These are phyloP conservation scores for Trinectes maculatus DNA, from an alignment of 2,113 vertebrate genomes.

Conservation along the genomic window DNA sequence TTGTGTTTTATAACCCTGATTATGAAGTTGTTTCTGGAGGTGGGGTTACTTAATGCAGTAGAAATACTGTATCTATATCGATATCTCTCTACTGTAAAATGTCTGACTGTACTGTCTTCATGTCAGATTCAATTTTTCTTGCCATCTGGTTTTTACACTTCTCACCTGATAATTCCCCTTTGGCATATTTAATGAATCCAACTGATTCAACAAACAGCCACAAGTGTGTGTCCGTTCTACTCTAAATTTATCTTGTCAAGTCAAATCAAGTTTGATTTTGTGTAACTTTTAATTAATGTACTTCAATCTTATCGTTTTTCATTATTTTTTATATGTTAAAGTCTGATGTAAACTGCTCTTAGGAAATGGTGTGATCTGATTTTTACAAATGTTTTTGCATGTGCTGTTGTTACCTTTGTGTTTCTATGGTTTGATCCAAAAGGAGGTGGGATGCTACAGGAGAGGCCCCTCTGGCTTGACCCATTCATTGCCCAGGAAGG, in stretches of 20 bases:
- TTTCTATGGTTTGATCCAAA: conserved; percentile 81
- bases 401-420: conserved; percentile 63
- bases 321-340: background rate
- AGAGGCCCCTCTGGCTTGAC: conserved; percentile 77
- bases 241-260: no score
- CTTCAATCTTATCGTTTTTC: background rate
- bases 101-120: background rate
- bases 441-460: conserved; percentile 77
- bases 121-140: background rate
- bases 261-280: background rate
- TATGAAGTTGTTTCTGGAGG: background rate
- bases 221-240: no score
- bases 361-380: background rate
- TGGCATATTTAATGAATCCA: no score
- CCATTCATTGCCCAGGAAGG: conserved; percentile 76
- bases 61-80: background rate
- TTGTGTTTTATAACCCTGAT: background rate
- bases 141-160: no score
- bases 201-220: no score
- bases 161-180: no score
- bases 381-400: background rate
- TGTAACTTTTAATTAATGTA: background rate
- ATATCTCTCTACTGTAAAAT: no score
- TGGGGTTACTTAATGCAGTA: background rate
- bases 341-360: background rate